Percentiles rank a stretch among this genome's conserved stretches.
Evolutionary conservation across 1,140 invertebrate species (phyloP).

Genomic region (Glomeris maerens): DNA sequence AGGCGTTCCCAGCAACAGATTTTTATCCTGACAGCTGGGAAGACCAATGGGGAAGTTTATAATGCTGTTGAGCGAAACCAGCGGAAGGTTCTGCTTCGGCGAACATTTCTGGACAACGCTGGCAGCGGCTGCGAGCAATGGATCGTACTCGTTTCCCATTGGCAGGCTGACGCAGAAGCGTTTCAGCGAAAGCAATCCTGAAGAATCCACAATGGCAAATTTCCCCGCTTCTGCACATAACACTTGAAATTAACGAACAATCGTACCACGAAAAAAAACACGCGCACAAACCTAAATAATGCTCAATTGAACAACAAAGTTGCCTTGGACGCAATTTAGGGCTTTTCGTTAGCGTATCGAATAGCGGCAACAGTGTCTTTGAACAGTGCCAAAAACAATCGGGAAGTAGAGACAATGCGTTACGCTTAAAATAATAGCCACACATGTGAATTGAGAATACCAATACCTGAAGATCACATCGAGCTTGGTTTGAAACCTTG

Average conservation of each 20-base stretch:
- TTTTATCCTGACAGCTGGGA: conserved; percentile 15
- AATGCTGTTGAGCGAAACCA: conserved; percentile 10
- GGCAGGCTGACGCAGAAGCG: conserved; percentile 12
- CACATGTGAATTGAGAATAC: conserved; percentile 9
- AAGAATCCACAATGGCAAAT: conserved; percentile 11
- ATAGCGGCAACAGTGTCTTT: not conserved
- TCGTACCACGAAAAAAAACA: not conserved
- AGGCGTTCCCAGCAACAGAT: not conserved
- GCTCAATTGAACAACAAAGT: conserved; percentile 12
- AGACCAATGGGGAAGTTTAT: conserved; percentile 17
- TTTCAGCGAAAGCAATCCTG: conserved; percentile 8
- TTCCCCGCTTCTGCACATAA: conserved; percentile 14
- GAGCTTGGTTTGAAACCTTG: not conserved
- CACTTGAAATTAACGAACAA: conserved; percentile 5
- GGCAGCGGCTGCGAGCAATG: conserved; percentile 11
- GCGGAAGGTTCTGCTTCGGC: conserved; percentile 12
- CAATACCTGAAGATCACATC: not conserved
- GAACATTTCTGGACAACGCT: conserved; percentile 17
- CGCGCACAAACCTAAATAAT: not conserved
- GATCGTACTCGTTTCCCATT: conserved; percentile 10
- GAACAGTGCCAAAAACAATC: not conserved
- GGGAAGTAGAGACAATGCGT: too few relatives aligned
- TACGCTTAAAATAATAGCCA: not conserved
- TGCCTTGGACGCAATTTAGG: conserved; percentile 8
- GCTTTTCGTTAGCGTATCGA: not conserved